Evolutionary conservation across 2,888 invertebrate genomes (phyloP), one percentile per base, ranked within the genome.

Genomic region (Steinernema scapterisci): DNA sequence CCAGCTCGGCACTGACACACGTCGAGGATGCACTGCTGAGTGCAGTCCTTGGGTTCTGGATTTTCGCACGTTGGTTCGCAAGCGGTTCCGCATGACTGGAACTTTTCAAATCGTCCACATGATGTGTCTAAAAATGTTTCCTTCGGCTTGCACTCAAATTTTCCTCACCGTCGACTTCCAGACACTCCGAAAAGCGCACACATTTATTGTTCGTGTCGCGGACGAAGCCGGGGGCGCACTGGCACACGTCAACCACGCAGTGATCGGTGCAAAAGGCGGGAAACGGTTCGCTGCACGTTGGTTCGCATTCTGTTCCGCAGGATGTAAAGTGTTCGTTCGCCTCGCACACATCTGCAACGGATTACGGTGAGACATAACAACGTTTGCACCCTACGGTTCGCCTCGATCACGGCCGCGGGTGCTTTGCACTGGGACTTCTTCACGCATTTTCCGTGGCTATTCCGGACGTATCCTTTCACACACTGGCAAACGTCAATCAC

Each of bases 291-390:
- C 63, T 44, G 19, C 73, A 73, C 3, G 54, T 73, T 19, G 54
- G 70, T 73, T 73, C 73, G 19, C 73, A 73, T 73, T 73, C 70
- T 13, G 73, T 70, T 11, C 73, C 73, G 63, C 73, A 73, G n/a
- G 25, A 27, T 9, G 48, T 48, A 38, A 73, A 73, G 9, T 31
- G 48, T 70, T 73, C 73, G 25, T 73, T 73, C 19, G 46, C 21
- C 3, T 16, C 70, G 31, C 73, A 73, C 1, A 38, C 70, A 48
- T 73, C 73, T 73, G 43, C 13, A 71, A 45, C 44, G 43, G 16
- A 16, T 72, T 19, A 72, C 21, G 13, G 21, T 21, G 31, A 25
- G 31, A 25, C 19, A 5, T 2, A 11, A 23, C 13, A 21, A 6
- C 54, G 5, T 16, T 23, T 38, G 31, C 1, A 16, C 27, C 63